Conservation (phyloP, 2,113 vertebrate genomes). For the Miniopterus natalensis region DNA sequence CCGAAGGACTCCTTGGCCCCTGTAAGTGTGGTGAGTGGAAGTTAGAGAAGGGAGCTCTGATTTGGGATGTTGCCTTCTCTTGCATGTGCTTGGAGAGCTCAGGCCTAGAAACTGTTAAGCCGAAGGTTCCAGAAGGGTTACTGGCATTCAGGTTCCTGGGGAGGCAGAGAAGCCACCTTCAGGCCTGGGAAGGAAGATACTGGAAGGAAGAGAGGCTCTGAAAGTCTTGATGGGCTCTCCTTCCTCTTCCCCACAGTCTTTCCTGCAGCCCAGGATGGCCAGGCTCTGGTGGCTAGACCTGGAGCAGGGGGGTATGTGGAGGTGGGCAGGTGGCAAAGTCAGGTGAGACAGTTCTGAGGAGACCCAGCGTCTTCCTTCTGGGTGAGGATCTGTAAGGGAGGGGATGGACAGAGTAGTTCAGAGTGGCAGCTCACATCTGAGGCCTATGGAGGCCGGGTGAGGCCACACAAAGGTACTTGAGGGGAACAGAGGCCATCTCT, state of each 20-base stretch:
- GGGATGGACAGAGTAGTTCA: neutral
- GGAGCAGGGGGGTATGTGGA: too few relatives aligned
- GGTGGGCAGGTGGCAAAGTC: conserved; percentile 23
- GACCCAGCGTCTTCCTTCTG: neutral
- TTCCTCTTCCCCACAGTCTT: neutral
- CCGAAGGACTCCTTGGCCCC: neutral
- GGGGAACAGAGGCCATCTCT: neutral
- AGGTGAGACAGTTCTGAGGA: neutral
- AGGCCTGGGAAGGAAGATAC: neutral
- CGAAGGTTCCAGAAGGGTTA: conserved; percentile 42
- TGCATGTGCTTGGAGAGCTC: neutral
- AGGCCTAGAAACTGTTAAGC: neutral
- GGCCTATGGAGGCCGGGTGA: neutral
- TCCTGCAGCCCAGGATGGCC: neutral
- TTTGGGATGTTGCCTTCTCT: neutral
- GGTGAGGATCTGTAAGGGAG: neutral
- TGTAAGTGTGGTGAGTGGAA: neutral
- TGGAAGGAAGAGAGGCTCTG: neutral
- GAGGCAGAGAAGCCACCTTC: neutral
- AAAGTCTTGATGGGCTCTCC: neutral
- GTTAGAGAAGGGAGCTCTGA: neutral
- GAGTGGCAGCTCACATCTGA: neutral
- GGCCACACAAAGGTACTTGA: conserved; percentile 46
- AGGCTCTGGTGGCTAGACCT: neutral
- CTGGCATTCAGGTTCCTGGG: neutral